Base-by-base conservation (phyloP, 2,113 vertebrate genomes). In the Etheostoma spectabile region DNA sequence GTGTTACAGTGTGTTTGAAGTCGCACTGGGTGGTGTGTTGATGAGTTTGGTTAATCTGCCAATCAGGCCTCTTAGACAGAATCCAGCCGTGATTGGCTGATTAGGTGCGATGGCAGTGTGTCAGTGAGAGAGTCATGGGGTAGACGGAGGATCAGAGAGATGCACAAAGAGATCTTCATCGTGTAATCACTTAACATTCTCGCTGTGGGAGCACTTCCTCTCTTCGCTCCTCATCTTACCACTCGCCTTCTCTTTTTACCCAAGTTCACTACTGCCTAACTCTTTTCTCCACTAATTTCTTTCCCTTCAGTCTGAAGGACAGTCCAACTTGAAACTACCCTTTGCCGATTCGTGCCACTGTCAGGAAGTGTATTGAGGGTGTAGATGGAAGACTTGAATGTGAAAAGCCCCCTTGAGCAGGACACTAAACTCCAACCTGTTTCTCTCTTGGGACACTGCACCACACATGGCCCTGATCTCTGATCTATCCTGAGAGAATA, bases 31-130 rank as follows among this genome's bases (percentile, higher is more conserved):
- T 89, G 92, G 83, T 65, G 80, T 74, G 87, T 74, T 92, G 86
- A 93, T 94, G 88, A 91, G 88, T 83, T 85, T 38, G 63, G 80
- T 77, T 93, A 93, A 94, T 93, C 88, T 92, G 88, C 83, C 91
- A 93, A 91, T 92, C 90, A 92, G 77, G 76, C 88, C 81, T 88
- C 91, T 92, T 88, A 91, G 85, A 85, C 86, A 90, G 89, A 85
- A 90, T 76, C 89, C 89, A 89, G 81, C 85, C 48, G 85, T 88
- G 91, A 93, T 91, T 91, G 92, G 92, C 80, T 92, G 91, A 93
- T 93, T 93, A 92, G 78, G 46, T 62, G 83, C 18, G 24, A 84
- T 81, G 72, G 76, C 19, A 19, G 24, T 49, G 84, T 90, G 72
- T 81, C 80, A 19, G 79, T 61, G 72, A 83, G 85, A 79, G 86